A percentile compares a stretch with the other conserved stretches of the same genome.
phyloP scores from a whole-genome alignment of 2,113 vertebrate species.

The Petromus typicus region DNA sequence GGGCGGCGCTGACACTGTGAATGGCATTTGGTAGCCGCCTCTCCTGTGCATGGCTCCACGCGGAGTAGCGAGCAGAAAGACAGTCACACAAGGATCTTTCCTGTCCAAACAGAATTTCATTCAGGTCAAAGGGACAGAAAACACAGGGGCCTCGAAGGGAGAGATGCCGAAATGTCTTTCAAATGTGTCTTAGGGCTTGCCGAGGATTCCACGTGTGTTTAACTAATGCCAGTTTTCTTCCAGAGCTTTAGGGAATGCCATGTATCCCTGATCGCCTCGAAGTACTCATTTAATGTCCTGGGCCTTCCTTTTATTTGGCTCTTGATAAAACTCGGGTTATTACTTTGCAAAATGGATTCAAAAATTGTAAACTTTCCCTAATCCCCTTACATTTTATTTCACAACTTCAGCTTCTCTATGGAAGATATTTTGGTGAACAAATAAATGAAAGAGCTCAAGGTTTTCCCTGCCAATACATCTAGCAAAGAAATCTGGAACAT shows the following conservation, averaged over 20 bases:
- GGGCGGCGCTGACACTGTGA: background rate
- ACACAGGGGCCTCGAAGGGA: background rate
- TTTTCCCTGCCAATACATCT: no score
- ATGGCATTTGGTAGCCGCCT: background rate
- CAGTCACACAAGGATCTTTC: background rate
- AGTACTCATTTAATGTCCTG: background rate
- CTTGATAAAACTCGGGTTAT: background rate
- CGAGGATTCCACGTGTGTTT: background rate
- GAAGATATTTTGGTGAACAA: background rate
- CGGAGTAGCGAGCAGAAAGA: background rate
- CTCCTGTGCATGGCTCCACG: background rate
- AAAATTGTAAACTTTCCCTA: background rate
- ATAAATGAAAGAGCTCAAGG: background rate
- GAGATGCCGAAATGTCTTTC: background rate
- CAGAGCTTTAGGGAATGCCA: background rate
- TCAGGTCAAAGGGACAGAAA: background rate
- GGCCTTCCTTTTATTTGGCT: background rate
- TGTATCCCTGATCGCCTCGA: background rate
- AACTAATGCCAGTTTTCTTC: background rate
- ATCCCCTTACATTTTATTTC: background rate
- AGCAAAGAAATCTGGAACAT: background rate
- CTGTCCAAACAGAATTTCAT: background rate
- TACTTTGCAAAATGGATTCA: background rate
- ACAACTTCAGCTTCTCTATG: background rate
- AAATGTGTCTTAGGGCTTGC: background rate